These are phyloP conservation scores for Heliconius erato DNA, from an alignment of 2,888 invertebrate genomes.

Conservation along the genomic window DNA sequence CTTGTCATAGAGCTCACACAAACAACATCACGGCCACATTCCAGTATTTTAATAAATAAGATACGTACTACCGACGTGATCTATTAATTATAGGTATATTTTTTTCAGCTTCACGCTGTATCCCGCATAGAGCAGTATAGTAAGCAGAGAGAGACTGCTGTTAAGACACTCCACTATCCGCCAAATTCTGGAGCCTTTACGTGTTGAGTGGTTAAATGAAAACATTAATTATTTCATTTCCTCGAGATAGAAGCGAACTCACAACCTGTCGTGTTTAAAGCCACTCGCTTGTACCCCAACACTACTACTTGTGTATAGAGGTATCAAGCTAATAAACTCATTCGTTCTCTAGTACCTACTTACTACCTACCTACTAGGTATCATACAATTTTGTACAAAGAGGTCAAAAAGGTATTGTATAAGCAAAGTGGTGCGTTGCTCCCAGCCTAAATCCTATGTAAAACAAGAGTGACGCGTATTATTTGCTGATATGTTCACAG, in stretches of 20 bases:
- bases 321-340: not conserved
- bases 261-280: not conserved
- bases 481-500: conserved; percentile 67
- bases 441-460: conserved; percentile 58
- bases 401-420: conserved; percentile 36
- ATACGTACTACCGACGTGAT: not conserved
- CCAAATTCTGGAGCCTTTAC: not conserved
- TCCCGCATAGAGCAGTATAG: not conserved
- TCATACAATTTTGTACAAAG: conserved; percentile 21
- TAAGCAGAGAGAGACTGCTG: not conserved
- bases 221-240: not conserved
- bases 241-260: not conserved
- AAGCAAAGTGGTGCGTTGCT: conserved; percentile 55
- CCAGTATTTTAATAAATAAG: too few relatives aligned
- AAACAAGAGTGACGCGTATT: conserved; percentile 61
- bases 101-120: not conserved
- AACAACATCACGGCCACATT: too few relatives aligned
- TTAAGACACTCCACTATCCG: not conserved
- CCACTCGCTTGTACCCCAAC: not conserved
- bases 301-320: not conserved
- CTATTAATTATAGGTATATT: not conserved
- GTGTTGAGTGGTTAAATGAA: not conserved
- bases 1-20: not conserved
- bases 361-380: not conserved
- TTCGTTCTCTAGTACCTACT: not conserved